Base-by-base conservation (phyloP, 2,888 invertebrate genomes). In the Andricus curvator region DNA sequence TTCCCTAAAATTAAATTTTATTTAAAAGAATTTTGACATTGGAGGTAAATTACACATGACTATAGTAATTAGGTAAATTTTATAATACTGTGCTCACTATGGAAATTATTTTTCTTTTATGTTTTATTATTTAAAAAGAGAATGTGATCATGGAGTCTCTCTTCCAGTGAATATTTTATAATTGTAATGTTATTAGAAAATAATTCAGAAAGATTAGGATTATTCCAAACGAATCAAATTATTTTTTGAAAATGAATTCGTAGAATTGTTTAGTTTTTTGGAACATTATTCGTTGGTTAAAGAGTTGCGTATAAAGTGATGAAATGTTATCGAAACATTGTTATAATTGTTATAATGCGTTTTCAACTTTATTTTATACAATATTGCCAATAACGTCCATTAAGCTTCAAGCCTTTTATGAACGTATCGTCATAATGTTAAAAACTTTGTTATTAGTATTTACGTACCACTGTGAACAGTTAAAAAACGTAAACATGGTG, bases 1-100 rank as follows among this genome's bases (percentile, higher is more conserved):
- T 70, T 44, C 29, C 13, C 51, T 56, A n/a, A 74, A 74, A 60
- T 37, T n/a, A 56, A 56, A 60, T n/a, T 60, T 74, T 33, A 60
- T 22, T 60, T 22, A 11, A 22, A 22, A 1, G 4, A n/a, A 11
- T 60, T 48, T 48, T 17, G 4, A 48, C 11, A 48, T 48, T 48
- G 17, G 17, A 48, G 17, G 13, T 48, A 17, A 48, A 60, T 60
- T 60, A 11, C 22, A 22, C 22, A n/a, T 60, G 22, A 22, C 22
- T 56, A 8, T 8, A n/a, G 9, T 11, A 22, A 60, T 60, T 15
- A 64, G 6, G 64, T 29, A 29, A 29, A 29, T 29, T 64, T 29
- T 29, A 6, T 17, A 64, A 29, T 29, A 17, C 13, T 64, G 25
- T 15, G 15, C 29, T 2, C 15, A 29, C 6, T 29, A 29, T 25